A percentile compares a stretch with the other conserved stretches of the same genome.
Evolutionary conservation across 2,797 vertebrate species (phyloP).

Genomic region (Lutjanus argentimaculatus): DNA sequence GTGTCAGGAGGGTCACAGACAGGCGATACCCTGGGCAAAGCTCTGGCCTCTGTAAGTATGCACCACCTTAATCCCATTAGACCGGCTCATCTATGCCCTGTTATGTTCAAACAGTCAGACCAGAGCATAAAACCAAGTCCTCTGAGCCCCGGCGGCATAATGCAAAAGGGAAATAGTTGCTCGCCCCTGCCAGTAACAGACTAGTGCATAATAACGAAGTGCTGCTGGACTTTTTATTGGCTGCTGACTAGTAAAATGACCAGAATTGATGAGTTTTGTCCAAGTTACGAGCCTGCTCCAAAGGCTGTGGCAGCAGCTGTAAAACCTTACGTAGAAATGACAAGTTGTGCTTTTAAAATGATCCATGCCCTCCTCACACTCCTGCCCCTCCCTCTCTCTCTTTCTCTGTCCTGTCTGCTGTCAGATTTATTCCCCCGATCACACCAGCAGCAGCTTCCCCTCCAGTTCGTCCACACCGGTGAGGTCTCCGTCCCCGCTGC

Average conservation of each 20-base stretch:
- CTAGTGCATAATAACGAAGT: conserved; percentile 63
- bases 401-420: conserved; percentile 26
- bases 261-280: conserved; percentile 82
- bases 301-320: conserved; percentile 72
- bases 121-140: conserved; percentile 48
- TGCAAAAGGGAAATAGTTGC: conserved; percentile 51
- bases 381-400: conserved; percentile 38
- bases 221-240: conserved; percentile 77
- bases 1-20: conserved; percentile 92
- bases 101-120: conserved; percentile 62
- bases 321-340: conserved; percentile 75
- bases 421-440: conserved; percentile 98
- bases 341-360: conserved; percentile 83
- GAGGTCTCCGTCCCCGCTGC: conserved; percentile 93
- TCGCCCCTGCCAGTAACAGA: conserved; percentile 42
- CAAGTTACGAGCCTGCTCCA: conserved; percentile 71
- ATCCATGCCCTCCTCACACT: conserved; percentile 78
- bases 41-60: conserved; percentile 96
- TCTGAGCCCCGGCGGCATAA: conserved; percentile 41
- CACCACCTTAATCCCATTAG: conserved; percentile 61
- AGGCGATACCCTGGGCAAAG: conserved; percentile 95
- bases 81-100: conserved; percentile 43
- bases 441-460: conserved; percentile 96
- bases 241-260: conserved; percentile 77
- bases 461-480: conserved; percentile 96